phyloP scores from a whole-genome alignment of 2,888 invertebrate genomes.

The Coremacera marginata region DNA sequence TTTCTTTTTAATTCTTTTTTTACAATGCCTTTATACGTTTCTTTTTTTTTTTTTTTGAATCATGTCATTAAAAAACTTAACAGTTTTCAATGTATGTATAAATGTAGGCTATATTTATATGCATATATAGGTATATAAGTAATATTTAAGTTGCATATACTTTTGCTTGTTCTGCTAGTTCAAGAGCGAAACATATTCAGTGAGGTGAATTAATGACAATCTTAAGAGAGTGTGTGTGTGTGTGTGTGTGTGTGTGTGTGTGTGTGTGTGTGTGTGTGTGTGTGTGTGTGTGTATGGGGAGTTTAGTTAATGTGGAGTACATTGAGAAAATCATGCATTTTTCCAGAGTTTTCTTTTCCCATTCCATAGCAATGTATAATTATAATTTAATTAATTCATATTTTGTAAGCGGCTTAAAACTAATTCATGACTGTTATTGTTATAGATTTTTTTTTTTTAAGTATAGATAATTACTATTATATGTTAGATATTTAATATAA shows the following conservation, averaged over 20 bases:
- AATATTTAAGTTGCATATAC: not conserved
- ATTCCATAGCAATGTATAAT: not conserved
- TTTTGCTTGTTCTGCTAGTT: not conserved
- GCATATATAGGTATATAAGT: constrained; percentile 4
- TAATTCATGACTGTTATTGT: constrained; percentile 29
- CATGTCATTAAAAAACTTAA: constrained; percentile 2
- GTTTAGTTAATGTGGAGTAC: not conserved
- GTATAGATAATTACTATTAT: not conserved
- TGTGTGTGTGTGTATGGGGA: not conserved
- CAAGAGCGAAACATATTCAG: constrained; percentile 20
- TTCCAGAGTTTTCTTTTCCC: too few species aligned
- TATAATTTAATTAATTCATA: not conserved
- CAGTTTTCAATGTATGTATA: constrained; percentile 8
- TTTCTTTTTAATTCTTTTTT: not conserved
- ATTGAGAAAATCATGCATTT: not conserved
- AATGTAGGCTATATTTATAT: constrained; percentile 13
- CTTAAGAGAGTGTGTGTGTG: too few species aligned
- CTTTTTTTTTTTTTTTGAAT: not conserved
- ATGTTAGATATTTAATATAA: not conserved
- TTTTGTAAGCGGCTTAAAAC: constrained; percentile 16
- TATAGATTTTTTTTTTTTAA: not conserved
- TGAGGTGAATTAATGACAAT: constrained; percentile 24
- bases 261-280: too few species aligned
- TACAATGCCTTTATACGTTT: not conserved
- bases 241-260: too few species aligned